A percentile compares a stretch with the other conserved stretches of the same genome.
Conservation (phyloP, 2,888 invertebrate species). For the Hydrotaea diabolus region DNA sequence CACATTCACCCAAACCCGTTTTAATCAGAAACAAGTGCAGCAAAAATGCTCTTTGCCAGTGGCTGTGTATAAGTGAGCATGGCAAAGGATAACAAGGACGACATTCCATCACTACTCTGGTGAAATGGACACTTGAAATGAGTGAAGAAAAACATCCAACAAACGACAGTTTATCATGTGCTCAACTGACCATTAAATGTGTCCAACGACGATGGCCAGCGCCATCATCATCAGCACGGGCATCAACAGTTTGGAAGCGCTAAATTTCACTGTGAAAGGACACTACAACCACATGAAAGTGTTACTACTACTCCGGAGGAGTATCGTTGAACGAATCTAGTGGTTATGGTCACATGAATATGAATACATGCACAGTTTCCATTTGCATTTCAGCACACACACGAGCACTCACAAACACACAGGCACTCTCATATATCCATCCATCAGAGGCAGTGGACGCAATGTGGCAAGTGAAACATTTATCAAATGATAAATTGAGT, state of each 20-base stretch:
- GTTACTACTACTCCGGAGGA: conserved; percentile 28
- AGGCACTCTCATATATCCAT: not conserved
- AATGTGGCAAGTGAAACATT: conserved; percentile 73
- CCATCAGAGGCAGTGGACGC: conserved; percentile 39
- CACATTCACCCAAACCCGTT: conserved; percentile 37
- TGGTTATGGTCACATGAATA: not conserved
- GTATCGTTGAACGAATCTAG: not conserved
- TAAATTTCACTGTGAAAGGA: conserved; percentile 23
- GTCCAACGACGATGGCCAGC: conserved; percentile 64
- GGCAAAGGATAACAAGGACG: conserved; percentile 59
- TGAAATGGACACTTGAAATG: conserved; percentile 28
- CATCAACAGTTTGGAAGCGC: conserved; percentile 24
- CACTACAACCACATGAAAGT: conserved; percentile 45
- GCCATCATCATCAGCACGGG: conserved; percentile 22
- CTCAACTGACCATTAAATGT: conserved; percentile 81
- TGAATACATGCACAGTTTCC: not conserved
- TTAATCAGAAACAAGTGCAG: conserved; percentile 61
- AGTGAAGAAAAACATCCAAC: conserved; percentile 57
- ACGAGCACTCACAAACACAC: conserved; percentile 65
- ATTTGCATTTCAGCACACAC: conserved; percentile 71
- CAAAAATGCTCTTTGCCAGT: conserved; percentile 22
- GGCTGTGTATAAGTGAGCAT: not conserved
- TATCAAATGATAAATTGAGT: conserved; percentile 80
- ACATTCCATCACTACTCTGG: conserved; percentile 68
- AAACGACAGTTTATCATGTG: conserved; percentile 80